Evolutionary conservation across 2,888 invertebrate species (phyloP), one percentile per base, ranked within the genome.

Genomic region (Eledone cirrhosa): DNA sequence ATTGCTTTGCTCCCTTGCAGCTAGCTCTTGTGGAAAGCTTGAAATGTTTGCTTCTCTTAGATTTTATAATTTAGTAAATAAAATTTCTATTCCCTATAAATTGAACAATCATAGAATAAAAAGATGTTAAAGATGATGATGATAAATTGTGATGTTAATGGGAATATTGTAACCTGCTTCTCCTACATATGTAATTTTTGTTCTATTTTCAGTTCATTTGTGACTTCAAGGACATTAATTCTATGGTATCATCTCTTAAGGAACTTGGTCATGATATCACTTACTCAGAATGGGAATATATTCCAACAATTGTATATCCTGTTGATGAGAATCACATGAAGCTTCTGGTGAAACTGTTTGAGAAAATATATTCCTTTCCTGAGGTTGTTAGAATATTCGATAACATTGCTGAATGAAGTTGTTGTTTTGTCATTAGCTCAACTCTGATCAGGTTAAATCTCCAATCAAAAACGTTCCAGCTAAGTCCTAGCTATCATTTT

Each of bases 371-470:
- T 72, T 41, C 31, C 13, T 3, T n/a, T 33, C 72, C 19, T 3
- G 72, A 72, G 5, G 72, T 72, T 72, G 72, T 72, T 41, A 72
- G 24, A 22, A 33, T 72, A 72, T 72, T 72, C 31, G 41, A 72
- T 41, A 72, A 72, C 41, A n/a, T 41, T 19, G 72, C 14, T 33
- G 41, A 41, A 41, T 41, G 41, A 41, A 41, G 0, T 41, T 41
- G 41, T 41, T 11, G 11, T 41, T 41, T 41, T 8, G 41, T 41
- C 41, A 41, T 4, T 8, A 41, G 41, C 41, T 41, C 41, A 41
- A 11, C 41, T 11, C 11, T 8, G 41, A 41, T 41, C 11, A 41
- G 5, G 41, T 41, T 8, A 41, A 8, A 11, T 11, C 41, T 41
- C 5, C 41, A 41, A 11, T 41, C 41, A 41, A 41, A 41, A 11